phyloP scores from a whole-genome alignment of 2,888 invertebrate species.

The Cabera pusaria region DNA sequence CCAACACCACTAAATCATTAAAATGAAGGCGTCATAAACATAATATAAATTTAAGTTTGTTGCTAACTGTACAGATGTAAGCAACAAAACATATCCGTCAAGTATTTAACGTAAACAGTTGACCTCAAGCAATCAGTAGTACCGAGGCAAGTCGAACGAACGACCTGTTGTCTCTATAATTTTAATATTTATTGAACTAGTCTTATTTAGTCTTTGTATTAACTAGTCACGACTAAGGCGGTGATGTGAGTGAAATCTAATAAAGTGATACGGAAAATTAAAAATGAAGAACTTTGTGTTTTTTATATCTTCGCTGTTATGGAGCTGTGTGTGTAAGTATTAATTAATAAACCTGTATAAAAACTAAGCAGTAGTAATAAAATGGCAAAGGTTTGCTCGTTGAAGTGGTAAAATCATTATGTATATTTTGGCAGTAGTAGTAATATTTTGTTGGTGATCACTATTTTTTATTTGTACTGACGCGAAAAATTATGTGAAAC shows the following conservation, averaged over 20 bases:
- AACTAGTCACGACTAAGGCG: constrained; percentile 15
- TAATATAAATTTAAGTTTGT: too few relatives aligned
- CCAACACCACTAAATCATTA: too few relatives aligned
- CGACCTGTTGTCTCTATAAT: constrained; percentile 26
- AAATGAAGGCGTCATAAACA: too few relatives aligned
- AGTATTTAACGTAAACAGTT: constrained; percentile 61
- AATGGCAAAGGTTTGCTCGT: too few relatives aligned
- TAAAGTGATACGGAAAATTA: constrained; percentile 25
- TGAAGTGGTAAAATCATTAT: too few relatives aligned
- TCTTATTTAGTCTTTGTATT: constrained; percentile 8
- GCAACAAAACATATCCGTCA: constrained; percentile 56
- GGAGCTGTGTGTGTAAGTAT: constrained; percentile 52
- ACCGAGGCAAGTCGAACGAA: constrained; percentile 16
- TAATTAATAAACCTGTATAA: too few relatives aligned
- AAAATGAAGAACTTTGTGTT: constrained; percentile 50
- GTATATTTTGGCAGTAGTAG: too few relatives aligned
- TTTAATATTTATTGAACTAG: constrained; percentile 19
- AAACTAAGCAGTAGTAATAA: too few relatives aligned
- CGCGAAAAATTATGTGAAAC: too few relatives aligned
- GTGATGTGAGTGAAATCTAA: constrained; percentile 31
- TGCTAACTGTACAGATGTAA: constrained; percentile 55
- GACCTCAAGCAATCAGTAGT: constrained; percentile 73
- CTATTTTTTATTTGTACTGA: too few relatives aligned
- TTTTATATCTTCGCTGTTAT: constrained; percentile 47
- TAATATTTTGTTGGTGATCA: too few relatives aligned